phyloP scores from a whole-genome alignment of 2,113 vertebrate species.

The Dinomys branickii region DNA sequence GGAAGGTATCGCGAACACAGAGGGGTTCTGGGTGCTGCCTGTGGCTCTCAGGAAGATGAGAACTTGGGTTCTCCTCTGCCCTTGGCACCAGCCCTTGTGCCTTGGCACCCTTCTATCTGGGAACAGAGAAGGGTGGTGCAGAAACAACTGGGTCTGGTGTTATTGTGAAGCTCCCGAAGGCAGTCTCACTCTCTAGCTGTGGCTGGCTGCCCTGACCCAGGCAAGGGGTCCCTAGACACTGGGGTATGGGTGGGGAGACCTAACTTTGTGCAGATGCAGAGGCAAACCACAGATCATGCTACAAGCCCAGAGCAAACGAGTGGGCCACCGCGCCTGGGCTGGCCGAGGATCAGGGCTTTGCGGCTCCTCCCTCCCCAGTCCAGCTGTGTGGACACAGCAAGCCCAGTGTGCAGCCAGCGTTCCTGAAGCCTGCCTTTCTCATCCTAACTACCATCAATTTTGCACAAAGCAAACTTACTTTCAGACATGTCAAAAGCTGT shows the following conservation, averaged over 20 bases:
- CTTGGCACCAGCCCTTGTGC: not conserved
- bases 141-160: not conserved
- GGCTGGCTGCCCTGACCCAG: accelerated
- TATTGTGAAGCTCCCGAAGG: not conserved
- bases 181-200: not conserved
- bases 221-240: accelerated
- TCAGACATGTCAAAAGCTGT: slow-evolving; percentile 60
- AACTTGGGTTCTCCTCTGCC: not conserved
- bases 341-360: not conserved
- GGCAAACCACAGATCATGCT: accelerated
- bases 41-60: not conserved
- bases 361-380: accelerated
- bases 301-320: accelerated
- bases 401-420: accelerated
- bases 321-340: accelerated
- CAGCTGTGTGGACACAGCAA: not conserved
- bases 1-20: not conserved
- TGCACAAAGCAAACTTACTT: slow-evolving; percentile 47
- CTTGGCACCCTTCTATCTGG: not conserved
- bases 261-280: not conserved
- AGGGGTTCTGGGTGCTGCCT: not conserved
- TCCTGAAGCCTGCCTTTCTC: not conserved
- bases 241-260: accelerated
- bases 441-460: not conserved
- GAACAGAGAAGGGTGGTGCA: not conserved